A percentile compares a stretch with the other conserved stretches of the same genome.
phyloP scores from a whole-genome alignment of 1,140 invertebrate species.

The Drosophila tropicalis region DNA sequence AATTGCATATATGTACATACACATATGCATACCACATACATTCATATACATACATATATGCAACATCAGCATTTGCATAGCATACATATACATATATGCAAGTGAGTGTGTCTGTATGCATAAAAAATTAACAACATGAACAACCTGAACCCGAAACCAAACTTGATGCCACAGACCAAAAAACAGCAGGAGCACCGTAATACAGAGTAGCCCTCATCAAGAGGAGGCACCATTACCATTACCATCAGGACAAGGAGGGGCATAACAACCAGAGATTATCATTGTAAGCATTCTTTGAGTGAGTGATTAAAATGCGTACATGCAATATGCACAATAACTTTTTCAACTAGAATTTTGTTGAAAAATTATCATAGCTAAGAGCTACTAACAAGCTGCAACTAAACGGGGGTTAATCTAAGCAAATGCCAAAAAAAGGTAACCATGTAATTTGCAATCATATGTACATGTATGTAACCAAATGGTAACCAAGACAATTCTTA shows the following conservation, averaged over 20 bases:
- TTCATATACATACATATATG: constrained; percentile 16
- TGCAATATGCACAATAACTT: constrained; percentile 47
- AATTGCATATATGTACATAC: constrained; percentile 46
- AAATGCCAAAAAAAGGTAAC: too few species aligned
- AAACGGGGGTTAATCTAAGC: constrained; percentile 9
- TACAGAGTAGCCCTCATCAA: neutral
- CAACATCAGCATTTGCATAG: constrained; percentile 27
- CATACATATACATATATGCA: constrained; percentile 2
- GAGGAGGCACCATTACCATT: neutral
- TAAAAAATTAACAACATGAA: constrained; percentile 49
- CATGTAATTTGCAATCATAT: too few species aligned
- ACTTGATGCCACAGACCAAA: constrained; percentile 24
- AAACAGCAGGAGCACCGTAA: constrained; percentile 23
- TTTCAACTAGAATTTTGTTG: constrained; percentile 36
- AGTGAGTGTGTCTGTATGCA: constrained; percentile 21
- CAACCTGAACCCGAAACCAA: constrained; percentile 26
- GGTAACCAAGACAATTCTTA: too few species aligned
- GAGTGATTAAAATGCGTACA: constrained; percentile 75
- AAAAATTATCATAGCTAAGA: constrained; percentile 49
- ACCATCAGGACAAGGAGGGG: neutral
- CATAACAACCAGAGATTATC: constrained; percentile 65
- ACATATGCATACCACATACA: constrained; percentile 14
- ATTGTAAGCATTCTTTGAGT: constrained; percentile 77
- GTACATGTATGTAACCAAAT: too few species aligned
- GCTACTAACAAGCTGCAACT: neutral